phyloP scores from a whole-genome alignment of 2,113 vertebrate genomes.

The Catagonus wagneri region DNA sequence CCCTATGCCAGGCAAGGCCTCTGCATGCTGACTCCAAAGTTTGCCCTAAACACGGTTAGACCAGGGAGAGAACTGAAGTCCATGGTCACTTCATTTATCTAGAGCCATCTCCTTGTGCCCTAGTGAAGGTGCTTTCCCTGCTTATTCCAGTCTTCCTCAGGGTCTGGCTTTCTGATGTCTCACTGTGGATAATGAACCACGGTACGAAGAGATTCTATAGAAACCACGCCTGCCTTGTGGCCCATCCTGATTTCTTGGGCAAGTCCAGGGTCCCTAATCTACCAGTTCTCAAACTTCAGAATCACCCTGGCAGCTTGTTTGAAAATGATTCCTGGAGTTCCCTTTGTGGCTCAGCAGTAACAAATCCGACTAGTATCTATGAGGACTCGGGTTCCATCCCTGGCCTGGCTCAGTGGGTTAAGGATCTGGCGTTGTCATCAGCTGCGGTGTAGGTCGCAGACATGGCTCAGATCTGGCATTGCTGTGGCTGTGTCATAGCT shows the following conservation, averaged over 20 bases:
- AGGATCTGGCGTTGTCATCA: too few relatives aligned
- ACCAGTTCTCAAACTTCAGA: background rate
- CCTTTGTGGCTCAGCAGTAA: too few relatives aligned
- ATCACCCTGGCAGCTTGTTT: background rate
- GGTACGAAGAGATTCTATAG: background rate
- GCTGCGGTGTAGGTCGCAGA: too few relatives aligned
- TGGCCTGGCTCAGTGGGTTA: too few relatives aligned
- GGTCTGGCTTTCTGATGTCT: background rate
- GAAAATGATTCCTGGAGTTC: background rate
- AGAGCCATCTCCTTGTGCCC: background rate
- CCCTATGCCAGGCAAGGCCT: background rate
- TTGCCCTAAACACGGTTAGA: background rate
- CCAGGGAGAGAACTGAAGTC: background rate
- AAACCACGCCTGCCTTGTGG: background rate
- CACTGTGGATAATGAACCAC: background rate
- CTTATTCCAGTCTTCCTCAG: background rate
- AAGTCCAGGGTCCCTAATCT: background rate
- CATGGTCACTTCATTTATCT: background rate
- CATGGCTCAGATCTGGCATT: too few relatives aligned
- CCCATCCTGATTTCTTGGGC: constrained; percentile 37
- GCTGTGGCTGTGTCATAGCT: too few relatives aligned
- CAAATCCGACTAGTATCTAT: too few relatives aligned
- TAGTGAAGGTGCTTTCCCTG: background rate
- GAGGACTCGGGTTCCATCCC: too few relatives aligned
- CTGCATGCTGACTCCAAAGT: background rate